These are phyloP conservation scores for Drosophila punjabiensis DNA, from an alignment of 1,140 invertebrate genomes.

Conservation along the genomic window DNA sequence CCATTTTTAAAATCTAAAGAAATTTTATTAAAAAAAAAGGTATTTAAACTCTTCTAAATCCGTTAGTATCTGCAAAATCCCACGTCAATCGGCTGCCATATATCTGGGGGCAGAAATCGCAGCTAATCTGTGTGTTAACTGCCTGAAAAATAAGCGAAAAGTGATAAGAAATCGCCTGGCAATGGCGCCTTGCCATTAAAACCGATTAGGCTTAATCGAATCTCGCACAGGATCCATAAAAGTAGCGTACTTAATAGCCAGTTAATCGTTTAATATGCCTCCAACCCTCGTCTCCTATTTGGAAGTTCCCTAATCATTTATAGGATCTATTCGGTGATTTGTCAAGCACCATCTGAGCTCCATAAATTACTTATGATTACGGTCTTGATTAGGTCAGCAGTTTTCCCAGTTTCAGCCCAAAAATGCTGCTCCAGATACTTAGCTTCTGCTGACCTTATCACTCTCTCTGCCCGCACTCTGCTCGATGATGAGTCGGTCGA, in stretches of 20 bases:
- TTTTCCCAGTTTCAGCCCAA: conserved; percentile 7
- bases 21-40: background rate
- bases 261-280: conserved; percentile 72
- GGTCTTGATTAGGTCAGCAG: conserved; percentile 40
- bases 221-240: conserved; percentile 27
- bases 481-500: conserved; percentile 22
- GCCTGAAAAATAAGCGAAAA: conserved; percentile 1
- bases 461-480: conserved; percentile 10
- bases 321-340: conserved; percentile 48
- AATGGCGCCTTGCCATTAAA: conserved; percentile 31
- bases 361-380: conserved; percentile 32
- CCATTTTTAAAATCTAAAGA: background rate
- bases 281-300: background rate
- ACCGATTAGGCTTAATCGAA: conserved; percentile 56
- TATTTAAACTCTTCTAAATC: background rate
- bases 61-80: conserved; percentile 4
- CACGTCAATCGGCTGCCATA: conserved; percentile 7
- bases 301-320: conserved; percentile 21
- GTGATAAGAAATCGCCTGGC: conserved; percentile 15
- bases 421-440: conserved; percentile 22
- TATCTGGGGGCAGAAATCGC: conserved; percentile 22
- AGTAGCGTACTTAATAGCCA: conserved; percentile 45
- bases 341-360: conserved; percentile 27
- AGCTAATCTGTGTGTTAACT: conserved; percentile 38
- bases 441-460: conserved; percentile 43